Evolutionary conservation across 2,797 vertebrate species (phyloP).

Genomic region (Parauchenoglanis punctatus): DNA sequence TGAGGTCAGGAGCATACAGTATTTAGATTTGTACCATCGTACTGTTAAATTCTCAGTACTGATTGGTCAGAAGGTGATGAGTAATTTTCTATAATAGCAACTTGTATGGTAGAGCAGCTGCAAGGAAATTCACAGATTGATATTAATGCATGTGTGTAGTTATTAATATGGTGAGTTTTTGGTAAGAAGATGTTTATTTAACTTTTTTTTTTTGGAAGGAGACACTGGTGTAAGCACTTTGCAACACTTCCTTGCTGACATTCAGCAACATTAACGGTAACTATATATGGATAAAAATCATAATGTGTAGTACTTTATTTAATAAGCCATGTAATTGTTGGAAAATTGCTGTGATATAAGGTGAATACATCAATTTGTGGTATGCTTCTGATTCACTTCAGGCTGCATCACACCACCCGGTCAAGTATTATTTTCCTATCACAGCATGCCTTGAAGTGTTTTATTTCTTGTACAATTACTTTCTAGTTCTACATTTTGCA

Average conservation of each 20-base stretch:
- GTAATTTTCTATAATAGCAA: neutral
- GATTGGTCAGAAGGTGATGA: neutral
- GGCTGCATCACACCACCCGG: neutral
- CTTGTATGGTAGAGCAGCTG: neutral
- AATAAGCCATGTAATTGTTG: neutral
- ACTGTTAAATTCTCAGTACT: neutral
- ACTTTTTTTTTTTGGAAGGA: neutral
- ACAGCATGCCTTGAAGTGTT: neutral
- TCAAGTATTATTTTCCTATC: neutral
- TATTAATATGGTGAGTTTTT: neutral
- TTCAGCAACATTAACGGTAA: neutral
- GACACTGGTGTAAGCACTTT: neutral
- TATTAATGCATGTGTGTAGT: neutral
- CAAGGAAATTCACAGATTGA: neutral
- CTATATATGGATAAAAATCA: neutral
- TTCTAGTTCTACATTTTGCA: neutral
- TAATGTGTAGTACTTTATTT: neutral
- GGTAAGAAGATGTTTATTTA: neutral
- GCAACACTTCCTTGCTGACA: neutral
- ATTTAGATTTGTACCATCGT: neutral
- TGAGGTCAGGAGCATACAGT: neutral
- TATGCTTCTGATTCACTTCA: neutral
- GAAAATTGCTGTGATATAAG: neutral
- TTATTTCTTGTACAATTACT: neutral
- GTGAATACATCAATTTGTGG: neutral